Conservation (phyloP, 2,888 invertebrate species). For the Pollenia labialis region DNA sequence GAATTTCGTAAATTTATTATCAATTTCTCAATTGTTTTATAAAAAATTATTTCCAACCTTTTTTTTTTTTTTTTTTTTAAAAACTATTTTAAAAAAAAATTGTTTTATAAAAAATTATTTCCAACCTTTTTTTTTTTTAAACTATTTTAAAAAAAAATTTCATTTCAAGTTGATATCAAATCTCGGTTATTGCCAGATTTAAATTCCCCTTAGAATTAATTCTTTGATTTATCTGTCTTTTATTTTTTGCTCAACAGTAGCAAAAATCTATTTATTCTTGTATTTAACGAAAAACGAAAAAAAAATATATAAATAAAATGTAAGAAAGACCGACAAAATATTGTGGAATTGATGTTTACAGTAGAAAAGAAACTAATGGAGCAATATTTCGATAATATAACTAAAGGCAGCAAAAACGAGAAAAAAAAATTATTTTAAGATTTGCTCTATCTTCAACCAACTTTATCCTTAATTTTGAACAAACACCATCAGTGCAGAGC, state of each 20-base stretch:
- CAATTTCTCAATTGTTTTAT: too few relatives aligned
- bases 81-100: too few relatives aligned
- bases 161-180: too few relatives aligned
- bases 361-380: slow-evolving; percentile 56
- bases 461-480: slow-evolving; percentile 39
- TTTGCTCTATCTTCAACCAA: slow-evolving; percentile 41
- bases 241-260: background rate
- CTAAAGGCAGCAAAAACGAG: background rate
- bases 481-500: background rate
- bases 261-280: slow-evolving; percentile 21
- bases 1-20: too few relatives aligned
- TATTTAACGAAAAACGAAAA: background rate
- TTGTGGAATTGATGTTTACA: slow-evolving; percentile 41
- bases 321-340: slow-evolving; percentile 37
- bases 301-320: slow-evolving; percentile 22
- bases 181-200: too few relatives aligned
- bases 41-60: too few relatives aligned
- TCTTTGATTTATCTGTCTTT: slow-evolving; percentile 17
- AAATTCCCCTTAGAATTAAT: background rate
- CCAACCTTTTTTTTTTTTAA: too few relatives aligned
- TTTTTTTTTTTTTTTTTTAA: too few relatives aligned
- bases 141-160: too few relatives aligned
- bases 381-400: slow-evolving; percentile 48
- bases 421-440: slow-evolving; percentile 23
- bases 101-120: too few relatives aligned